These are phyloP conservation scores for Eurosta solidaginis DNA, from an alignment of 1,140 invertebrate genomes.

Conservation along the genomic window DNA sequence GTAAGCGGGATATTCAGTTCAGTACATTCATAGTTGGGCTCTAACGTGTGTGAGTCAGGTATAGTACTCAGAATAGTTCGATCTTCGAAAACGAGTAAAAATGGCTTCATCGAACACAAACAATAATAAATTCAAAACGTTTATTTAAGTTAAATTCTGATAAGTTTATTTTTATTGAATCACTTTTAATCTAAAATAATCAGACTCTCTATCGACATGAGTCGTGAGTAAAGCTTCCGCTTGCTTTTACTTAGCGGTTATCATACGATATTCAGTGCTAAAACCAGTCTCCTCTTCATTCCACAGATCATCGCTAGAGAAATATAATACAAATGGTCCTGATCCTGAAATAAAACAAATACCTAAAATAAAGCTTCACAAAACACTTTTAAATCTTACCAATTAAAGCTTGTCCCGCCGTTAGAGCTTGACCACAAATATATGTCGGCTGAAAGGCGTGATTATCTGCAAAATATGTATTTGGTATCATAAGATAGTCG, in stretches of 20 bases:
- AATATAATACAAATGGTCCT: slow-evolving; percentile 30
- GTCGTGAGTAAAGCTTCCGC: too few relatives aligned
- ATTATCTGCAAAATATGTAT: slow-evolving; percentile 30
- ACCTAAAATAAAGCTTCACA: background rate
- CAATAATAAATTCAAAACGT: too few relatives aligned
- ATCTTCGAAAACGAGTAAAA: too few relatives aligned
- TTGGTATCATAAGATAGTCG: slow-evolving; percentile 63
- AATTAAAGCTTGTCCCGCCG: background rate
- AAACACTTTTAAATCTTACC: background rate
- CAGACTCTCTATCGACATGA: too few relatives aligned
- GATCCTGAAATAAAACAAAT: background rate
- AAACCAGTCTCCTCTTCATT: slow-evolving; percentile 17
- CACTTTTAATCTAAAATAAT: too few relatives aligned
- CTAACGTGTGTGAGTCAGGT: too few relatives aligned
- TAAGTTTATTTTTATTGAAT: too few relatives aligned
- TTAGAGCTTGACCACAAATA: slow-evolving; percentile 23
- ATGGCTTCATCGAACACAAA: too few relatives aligned
- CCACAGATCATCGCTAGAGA: slow-evolving; percentile 11
- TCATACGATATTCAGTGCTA: slow-evolving; percentile 1
- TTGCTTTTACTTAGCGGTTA: background rate
- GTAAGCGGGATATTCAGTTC: too few relatives aligned
- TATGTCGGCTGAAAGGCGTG: slow-evolving; percentile 47
- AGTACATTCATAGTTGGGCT: too few relatives aligned
- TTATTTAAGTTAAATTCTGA: too few relatives aligned
- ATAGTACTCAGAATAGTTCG: too few relatives aligned